Evolutionary conservation across 1,140 invertebrate species (phyloP), one percentile per base, ranked within the genome.

Genomic region (Eupeodes corollae): DNA sequence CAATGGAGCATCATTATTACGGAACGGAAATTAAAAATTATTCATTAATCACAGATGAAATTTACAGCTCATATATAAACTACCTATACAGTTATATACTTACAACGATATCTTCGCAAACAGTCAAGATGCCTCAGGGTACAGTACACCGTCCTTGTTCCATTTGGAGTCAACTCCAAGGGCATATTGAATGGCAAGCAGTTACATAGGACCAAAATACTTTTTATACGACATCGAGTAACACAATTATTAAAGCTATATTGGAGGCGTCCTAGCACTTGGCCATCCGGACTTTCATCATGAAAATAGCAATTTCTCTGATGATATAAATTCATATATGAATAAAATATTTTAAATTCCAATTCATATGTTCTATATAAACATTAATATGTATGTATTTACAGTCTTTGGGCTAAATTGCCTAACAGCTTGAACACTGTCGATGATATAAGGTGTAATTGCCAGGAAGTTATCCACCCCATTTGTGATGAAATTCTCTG

Each of bases 161-260:
- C 13, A 13, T 14, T 53, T 5, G 60, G 61, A 31, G 67, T 60
- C 5, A 49, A 45, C 33, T 71, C 66, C 45, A 70, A 61, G 0
- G 71, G 73, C 60, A 75, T 56, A 50, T 71, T 73, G 38, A 75
- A 77, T 0, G 76, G 76, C 13, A 74, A 66, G 40, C 75, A 78
- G 13, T 71, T 71, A 42, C 76, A 77, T n/a, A 71, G 59, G 2
- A 62, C 61, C 0, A 69, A 55, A 13, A 77, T 56, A 48, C 75
- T 75, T 6, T 67, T 55, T 55, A 76, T 70, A 15, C 72, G 59
- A 43, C 76, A 78, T 43, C 72, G 71, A 13, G 75, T 63, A 46
- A 76, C 63, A 46, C 76, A 78, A 51, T 76, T 75, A 44, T 72
- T 56, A 15, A 62, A 62, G 18, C 56, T 50, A 30, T 62, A 61